A percentile compares a stretch with the other conserved stretches of the same genome.
These are phyloP conservation scores for Bubo blakistoni DNA, from an alignment of 2,113 vertebrate species.

Conservation along the genomic window DNA sequence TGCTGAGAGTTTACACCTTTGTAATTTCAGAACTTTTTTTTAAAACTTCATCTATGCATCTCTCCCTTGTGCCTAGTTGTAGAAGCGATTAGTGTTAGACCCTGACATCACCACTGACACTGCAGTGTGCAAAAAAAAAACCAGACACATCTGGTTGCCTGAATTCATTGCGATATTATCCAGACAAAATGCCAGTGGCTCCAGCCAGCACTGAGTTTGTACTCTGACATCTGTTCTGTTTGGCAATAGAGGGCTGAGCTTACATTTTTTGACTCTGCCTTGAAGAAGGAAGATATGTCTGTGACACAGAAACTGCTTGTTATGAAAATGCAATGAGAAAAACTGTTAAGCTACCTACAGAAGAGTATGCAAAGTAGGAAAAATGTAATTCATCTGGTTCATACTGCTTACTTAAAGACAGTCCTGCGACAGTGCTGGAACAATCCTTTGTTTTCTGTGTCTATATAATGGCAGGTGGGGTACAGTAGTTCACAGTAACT, in stretches of 20 bases:
- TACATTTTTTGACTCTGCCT: not conserved
- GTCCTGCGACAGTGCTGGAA: not conserved
- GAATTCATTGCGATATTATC: not conserved
- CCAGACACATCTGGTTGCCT: slow-evolving; percentile 31
- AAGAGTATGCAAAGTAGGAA: not conserved
- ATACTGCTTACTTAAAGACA: not conserved
- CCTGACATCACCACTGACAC: not conserved
- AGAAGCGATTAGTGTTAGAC: not conserved
- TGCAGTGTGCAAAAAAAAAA: not conserved
- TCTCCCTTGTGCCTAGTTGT: not conserved
- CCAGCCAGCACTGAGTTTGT: not conserved
- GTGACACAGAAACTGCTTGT: not conserved
- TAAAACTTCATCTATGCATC: not conserved
- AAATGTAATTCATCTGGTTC: not conserved
- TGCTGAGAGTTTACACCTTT: not conserved
- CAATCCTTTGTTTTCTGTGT: not conserved
- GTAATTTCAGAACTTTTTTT: not conserved
- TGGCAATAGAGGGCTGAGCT: not conserved
- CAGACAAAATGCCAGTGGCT: slow-evolving; percentile 55
- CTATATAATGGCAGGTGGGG: not conserved
- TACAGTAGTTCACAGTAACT: not conserved
- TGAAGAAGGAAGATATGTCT: not conserved
- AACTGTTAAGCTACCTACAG: not conserved
- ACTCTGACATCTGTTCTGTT: slow-evolving; percentile 37
- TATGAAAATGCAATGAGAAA: not conserved